Percentiles rank a stretch among this genome's conserved stretches.
Conservation (phyloP, 2,797 vertebrate species). For the Remorina albescens region DNA sequence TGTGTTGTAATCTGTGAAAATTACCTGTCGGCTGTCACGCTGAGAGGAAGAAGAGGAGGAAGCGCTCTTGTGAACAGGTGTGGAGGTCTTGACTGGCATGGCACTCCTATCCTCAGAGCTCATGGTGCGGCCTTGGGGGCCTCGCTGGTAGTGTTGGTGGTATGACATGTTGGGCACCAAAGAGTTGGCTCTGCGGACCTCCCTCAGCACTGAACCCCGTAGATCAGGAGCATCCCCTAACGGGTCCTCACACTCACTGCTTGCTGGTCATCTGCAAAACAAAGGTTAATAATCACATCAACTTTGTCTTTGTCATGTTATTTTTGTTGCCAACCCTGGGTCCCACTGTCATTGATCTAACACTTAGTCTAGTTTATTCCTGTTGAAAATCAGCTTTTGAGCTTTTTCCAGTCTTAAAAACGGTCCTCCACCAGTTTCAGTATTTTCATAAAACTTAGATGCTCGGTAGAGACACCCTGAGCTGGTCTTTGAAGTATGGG, state of each 20-base stretch:
- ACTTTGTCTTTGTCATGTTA: slow-evolving; percentile 8
- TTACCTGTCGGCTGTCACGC: slow-evolving; percentile 96
- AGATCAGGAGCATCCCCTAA: slow-evolving; percentile 71
- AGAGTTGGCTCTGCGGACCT: slow-evolving; percentile 57
- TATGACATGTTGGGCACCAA: slow-evolving; percentile 79
- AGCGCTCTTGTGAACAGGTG: slow-evolving; percentile 96
- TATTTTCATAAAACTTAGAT: slow-evolving; percentile 38
- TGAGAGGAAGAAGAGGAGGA: slow-evolving; percentile 95
- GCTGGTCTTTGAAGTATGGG: slow-evolving; percentile 52
- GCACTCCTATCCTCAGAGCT: slow-evolving; percentile 93
- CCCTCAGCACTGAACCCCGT: slow-evolving; percentile 67
- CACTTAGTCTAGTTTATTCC: slow-evolving; percentile 16
- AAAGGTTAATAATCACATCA: slow-evolving; percentile 33
- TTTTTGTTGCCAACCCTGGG: neutral
- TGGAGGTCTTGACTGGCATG: slow-evolving; percentile 89
- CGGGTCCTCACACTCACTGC: slow-evolving; percentile 56
- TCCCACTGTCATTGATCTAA: slow-evolving; percentile 18
- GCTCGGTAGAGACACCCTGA: slow-evolving; percentile 22
- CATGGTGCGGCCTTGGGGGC: slow-evolving; percentile 86
- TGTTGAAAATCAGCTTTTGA: slow-evolving; percentile 4
- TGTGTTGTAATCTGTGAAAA: slow-evolving; percentile 39
- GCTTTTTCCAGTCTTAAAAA: slow-evolving; percentile 16
- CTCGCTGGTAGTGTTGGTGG: slow-evolving; percentile 79
- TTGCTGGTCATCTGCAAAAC: slow-evolving; percentile 73
- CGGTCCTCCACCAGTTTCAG: slow-evolving; percentile 27